Base-by-base conservation (phyloP, 2,888 invertebrate genomes). In the Sympetrum striolatum region DNA sequence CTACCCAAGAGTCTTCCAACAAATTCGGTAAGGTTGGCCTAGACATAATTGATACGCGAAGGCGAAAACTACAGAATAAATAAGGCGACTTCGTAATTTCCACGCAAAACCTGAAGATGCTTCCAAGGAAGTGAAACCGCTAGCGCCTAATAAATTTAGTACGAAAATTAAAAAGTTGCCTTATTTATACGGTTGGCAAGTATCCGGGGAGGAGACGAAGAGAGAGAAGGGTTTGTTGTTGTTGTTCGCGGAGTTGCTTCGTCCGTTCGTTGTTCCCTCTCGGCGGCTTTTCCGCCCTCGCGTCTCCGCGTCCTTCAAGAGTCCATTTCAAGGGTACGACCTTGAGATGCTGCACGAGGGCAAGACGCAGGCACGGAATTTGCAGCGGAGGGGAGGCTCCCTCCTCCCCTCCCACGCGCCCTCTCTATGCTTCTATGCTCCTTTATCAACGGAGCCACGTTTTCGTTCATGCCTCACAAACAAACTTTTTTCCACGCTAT, bases 301-400 rank as follows among this genome's bases (percentile, higher is more conserved):
- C 60, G 60, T 86, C 58, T 39, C 37, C 12, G 86, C 86, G 86
- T 86, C 86, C 86, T 86, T 60, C 86, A 86, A 86, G 86, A 86
- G 86, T 86, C 86, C 86, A 86, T 64, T 86, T 60, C 86, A 86
- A 86, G 86, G 86, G 86, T 60, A 86, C 86, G 86, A 86, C 86
- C 86, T 86, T 86, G 86, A 37, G 64, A 86, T 86, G 86, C 64
- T 86, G 86, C 86, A 86, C 37, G 86, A 86, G 86, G 86, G 86
- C 86, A 86, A 86, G 86, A 60, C 86, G 86, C 82, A 48, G 82
- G 82, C 58, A 86, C 86, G 60, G 60, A 86, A 86, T 86, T 86
- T 60, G 86, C 64, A 86, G 60, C 48, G 53, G 37, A 39, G 60
- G 37, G 10, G 82, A 31, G 3, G 86, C 18, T 5, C 60, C 60